Evolutionary conservation across 2,888 invertebrate species (phyloP), one percentile per base, ranked within the genome.

Genomic region (Pterostichus niger): DNA sequence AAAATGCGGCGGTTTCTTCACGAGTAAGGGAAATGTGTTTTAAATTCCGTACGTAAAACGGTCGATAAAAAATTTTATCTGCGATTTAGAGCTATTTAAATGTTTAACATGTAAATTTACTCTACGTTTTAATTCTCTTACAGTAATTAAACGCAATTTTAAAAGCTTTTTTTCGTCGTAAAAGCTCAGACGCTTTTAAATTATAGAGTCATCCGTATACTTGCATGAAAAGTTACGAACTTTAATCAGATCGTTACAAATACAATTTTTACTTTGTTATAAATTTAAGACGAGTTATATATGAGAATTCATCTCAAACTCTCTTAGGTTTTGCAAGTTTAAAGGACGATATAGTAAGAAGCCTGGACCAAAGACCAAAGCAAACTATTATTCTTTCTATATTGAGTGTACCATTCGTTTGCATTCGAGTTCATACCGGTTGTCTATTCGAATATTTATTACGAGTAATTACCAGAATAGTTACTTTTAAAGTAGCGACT

Each of bases 91-190:
- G 75, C 71, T 56, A 75, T 82, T 73, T 59, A 82, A 82, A 75
- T 75, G 61, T 82, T 82, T 75, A 54, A 82, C 82, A 82, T 82
- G 82, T 82, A 82, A 82, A 82, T 82, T 82, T 82, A 82, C 75
- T 73, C 75, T 56, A 56, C n/a, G 61, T 75, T 82, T 82, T 82
- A 82, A 82, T 82, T 75, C 56, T 75, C 73, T 82, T 82, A 75
- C 35, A 59, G 61, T 75, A 82, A 75, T 82, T 75, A 82, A 82
- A 82, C 46, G 59, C 75, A 82, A 82, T 82, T 82, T 82, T 82
- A 82, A 75, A 82, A 82, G 82, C 75, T 82, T 82, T 81, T 80
- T 82, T 75, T 61, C 11, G 35, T 46, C 75, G 61, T 75, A 49
- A 81, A 82, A 82, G 75, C 61, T 46, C 82, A 59, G 71, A 40